Evolutionary conservation across 1,140 invertebrate genomes (phyloP).

Genomic region (Ips typographus): DNA sequence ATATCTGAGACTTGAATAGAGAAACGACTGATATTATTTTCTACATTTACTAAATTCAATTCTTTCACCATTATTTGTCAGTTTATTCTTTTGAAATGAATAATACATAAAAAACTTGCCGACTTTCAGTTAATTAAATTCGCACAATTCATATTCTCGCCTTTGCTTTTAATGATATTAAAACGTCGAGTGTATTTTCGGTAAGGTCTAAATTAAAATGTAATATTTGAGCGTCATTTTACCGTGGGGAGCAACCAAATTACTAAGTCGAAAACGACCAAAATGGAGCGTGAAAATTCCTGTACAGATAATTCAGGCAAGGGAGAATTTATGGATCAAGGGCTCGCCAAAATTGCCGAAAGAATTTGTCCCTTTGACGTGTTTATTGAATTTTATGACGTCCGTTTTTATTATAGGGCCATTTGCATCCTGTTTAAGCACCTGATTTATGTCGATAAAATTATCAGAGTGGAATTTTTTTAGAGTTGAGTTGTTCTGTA

Average conservation of each 20-base stretch:
- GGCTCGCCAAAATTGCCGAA: constrained; percentile 7
- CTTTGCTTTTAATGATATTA: no score
- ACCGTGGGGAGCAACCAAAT: constrained; percentile 1
- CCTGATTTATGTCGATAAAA: constrained; percentile 1
- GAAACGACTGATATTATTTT: no score
- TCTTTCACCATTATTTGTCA: no score
- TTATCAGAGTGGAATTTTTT: background rate
- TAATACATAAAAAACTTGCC: no score
- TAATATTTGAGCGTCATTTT: constrained; percentile 6
- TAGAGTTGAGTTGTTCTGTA: no score
- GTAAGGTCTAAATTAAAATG: background rate
- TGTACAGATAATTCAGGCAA: constrained; percentile 11
- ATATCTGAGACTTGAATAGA: no score
- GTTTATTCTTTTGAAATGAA: no score
- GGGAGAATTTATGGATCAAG: constrained; percentile 13
- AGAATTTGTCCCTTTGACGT: constrained; percentile 14
- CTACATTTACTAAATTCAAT: no score
- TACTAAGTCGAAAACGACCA: constrained; percentile 6
- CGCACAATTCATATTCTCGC: no score
- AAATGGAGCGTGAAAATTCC: constrained; percentile 11
- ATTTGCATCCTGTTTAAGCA: background rate
- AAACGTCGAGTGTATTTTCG: no score
- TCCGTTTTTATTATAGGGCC: background rate
- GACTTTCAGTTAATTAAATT: no score
- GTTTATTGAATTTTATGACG: constrained; percentile 1